Evolutionary conservation across 64 coral and sea anemone species (phyloP), one percentile per base, ranked within the genome.

Genomic region (Catalaphyllia jardinei): DNA sequence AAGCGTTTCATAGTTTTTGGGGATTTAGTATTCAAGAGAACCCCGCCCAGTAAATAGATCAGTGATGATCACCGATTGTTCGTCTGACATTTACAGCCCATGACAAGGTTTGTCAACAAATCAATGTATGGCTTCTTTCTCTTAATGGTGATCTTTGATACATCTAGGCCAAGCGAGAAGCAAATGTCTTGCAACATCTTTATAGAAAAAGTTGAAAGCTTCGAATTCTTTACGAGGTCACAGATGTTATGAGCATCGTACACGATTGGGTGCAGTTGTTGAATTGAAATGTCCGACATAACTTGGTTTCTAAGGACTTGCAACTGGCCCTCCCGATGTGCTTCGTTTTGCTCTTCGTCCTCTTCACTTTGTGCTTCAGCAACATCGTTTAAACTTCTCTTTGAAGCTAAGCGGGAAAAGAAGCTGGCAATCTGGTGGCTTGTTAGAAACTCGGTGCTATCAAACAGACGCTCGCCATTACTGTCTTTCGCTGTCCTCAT

Each of bases 111-210:
- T 74, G 46, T 72, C 4, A 87, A 28, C 12, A 73, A 24, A 1
- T 74, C 46, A 55, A 87, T n/a, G 33, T 35, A 35, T 35, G 33
- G 33, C 33, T 35, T 35, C 33, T 35, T 35, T 35, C 33, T 35
- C 33, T 35, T 35, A 35, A 35, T 35, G 33, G 33, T 87, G 52
- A 87, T 87, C 18, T 87, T 19, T 61, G 86, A 87, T 31, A 31
- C 49, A 38, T 87, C 71, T 8, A 87, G 72, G 49, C 86, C 72
- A 87, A 87, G 61, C 15, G 24, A 75, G 4, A 72, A 74, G 49
- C 72, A 87, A 46, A 87, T 87, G 57, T 87, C 86, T 35, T 60
- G 72, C 4, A 87, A 15, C 86, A 87, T 55, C 60, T 20, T 31
- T 3, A 87, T 75, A 29, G 71, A 87, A 33, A 87, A 76, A 20